Base-by-base conservation (phyloP, 1,140 invertebrate genomes). In the Asobara japonica region DNA sequence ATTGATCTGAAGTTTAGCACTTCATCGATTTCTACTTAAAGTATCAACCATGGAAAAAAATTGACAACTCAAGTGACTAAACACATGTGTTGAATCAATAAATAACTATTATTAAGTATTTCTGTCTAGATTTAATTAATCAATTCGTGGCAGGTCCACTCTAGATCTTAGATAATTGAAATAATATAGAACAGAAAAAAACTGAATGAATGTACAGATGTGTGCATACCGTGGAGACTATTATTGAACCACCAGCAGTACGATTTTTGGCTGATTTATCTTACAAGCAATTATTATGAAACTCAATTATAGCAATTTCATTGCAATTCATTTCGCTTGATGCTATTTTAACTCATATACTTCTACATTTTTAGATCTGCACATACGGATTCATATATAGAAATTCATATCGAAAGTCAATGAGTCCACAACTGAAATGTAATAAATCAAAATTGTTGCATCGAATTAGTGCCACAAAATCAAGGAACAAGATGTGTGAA, bases 161-260 rank as follows among this genome's bases (percentile, higher is more conserved):
- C n/a, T n/a, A n/a, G n/a, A n/a, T n/a, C n/a, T n/a, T n/a, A n/a
- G n/a, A n/a, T n/a, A n/a, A n/a, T n/a, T 64, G 48, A 13, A 60
- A 31, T 13, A 61, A 62, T 65, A 10, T 66, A 10, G n/a, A 27
- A 68, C 41, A 31, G 69, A 69, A 76, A 72, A 65, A 41, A 45
- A 65, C 38, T 69, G 48, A 65, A 66, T 76, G 75, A 74, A 51
- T 66, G n/a, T 30, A 1, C 22, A 16, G 36, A 64, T 20, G 56
- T 51, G 56, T 76, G 66, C 70, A 64, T 68, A 33, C 29, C 30
- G 70, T 73, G 70, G 66, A 65, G 38, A 69, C 61, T 71, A 66
- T 64, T 56, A 67, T 25, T 64, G 71, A 82, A 82, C 79, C 83
- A 83, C 81, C 84, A 85, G 84, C 81, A 83, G 78, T 85, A 85